Base-by-base conservation (phyloP, 2,888 invertebrate genomes). In the Xanthia icteritia region DNA sequence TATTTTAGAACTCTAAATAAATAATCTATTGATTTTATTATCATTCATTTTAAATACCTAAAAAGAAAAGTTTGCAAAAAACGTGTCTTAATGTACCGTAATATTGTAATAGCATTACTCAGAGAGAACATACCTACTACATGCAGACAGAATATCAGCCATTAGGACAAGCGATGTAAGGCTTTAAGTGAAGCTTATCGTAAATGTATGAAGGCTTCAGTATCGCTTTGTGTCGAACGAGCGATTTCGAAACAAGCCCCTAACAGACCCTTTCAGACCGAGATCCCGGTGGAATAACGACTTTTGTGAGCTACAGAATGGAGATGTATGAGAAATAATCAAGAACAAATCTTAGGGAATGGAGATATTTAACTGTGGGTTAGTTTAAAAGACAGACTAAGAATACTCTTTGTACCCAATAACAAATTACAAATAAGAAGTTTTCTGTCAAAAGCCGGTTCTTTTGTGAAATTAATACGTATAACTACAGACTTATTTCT, bases 101-200 rank as follows among this genome's bases (percentile, higher is more conserved):
- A 31, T 31, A 31, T 31, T 31, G 31, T n/a, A 9, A 64, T 39
- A 15, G 31, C 39, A 45, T 51, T 48, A 64, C 58, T 63, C 36
- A 54, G 9, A 58, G 27, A 39, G 23, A 61, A 58, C 60, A 36
- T n/a, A 48, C n/a, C 60, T 51, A 71, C 58, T 54, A 45, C 68
- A 83, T 67, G 48, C 58, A 71, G 67, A 80, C 81, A 39, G 27
- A 76, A 70, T 77, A 64, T 60, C 48, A 63, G 51, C 42, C 68
- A 82, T 85, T 73, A 83, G 63, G 63, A 36, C 65, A 54, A 67
- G 82, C 77, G 70, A 82, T 82, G 60, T 82, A 73, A 71, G 76
- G 70, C 76, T 77, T 45, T 82, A 77, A 82, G 86, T 85, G 56
- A 65, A 82, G 86, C 83, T 85, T 83, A 86, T 85, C 86, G 78